Base-by-base conservation (phyloP, 2,888 invertebrate species). In the Corbicula japonica region DNA sequence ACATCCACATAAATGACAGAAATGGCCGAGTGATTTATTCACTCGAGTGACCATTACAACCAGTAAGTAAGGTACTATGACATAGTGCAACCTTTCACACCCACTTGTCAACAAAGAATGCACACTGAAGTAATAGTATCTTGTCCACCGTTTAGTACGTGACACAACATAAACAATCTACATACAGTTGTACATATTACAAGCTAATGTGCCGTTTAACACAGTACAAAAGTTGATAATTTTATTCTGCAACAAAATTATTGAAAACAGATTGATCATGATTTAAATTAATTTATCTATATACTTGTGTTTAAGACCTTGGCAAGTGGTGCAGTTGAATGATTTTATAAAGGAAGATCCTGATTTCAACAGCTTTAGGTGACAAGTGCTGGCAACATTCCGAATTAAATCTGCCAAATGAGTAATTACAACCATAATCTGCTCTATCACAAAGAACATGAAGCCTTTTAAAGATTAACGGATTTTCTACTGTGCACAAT, bases 31-130 rank as follows among this genome's bases (percentile, higher is more conserved):
- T 32, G 30, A 54, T 54, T 54, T 54, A 54, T 54, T 32, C 54
- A 54, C 54, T 54, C 32, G 54, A 54, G 32, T 54, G 54, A 54
- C 54, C 54, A n/a, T 54, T 54, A 54, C 54, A 54, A n/a, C 18
- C 28, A 18, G 54, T 54, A 54, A 54, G 28, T 54, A 28, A 54
- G 28, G 54, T 54, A 54, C 28, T 54, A 54, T 32, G 32, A 30
- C 15, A 18, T 54, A 32, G 28, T 23, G 54, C 32, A 54, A 54
- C 54, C 54, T 54, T 30, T 54, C 30, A 54, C 54, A 54, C 54
- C 54, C n/a, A 28, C 54, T 30, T 54, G 54, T 54, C 54, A 18
- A 12, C n/a, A n/a, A n/a, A n/a, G n/a, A n/a, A n/a, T n/a, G n/a
- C n/a, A n/a, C 54, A 54, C 54, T 54, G 26, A 50, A 26, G 54